phyloP scores from a whole-genome alignment of 2,888 invertebrate species.

The Congeria kusceri region DNA sequence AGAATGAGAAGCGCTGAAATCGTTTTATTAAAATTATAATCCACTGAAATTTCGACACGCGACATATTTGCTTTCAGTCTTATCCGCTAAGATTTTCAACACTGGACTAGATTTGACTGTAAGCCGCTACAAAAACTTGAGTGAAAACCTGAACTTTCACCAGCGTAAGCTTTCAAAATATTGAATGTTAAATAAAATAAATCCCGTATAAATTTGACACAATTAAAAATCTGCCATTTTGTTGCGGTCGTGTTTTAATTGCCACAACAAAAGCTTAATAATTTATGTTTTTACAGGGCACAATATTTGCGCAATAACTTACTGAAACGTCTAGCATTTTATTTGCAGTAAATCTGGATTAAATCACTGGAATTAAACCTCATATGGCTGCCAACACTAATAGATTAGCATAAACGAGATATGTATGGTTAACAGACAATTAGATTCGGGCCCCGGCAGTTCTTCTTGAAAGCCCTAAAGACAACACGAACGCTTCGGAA shows the following conservation, averaged over 20 bases:
- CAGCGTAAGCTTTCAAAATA: constrained; percentile 28
- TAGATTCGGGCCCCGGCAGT: not conserved
- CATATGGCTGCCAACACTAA: constrained; percentile 10
- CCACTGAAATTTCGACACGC: too few species aligned
- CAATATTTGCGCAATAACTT: constrained; percentile 29
- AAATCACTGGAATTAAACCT: constrained; percentile 37
- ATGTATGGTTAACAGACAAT: not conserved
- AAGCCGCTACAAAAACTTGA: too few species aligned
- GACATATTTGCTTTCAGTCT: too few species aligned
- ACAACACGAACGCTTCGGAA: not conserved
- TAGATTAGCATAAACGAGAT: not conserved
- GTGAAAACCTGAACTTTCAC: constrained; percentile 22
- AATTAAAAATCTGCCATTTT: not conserved
- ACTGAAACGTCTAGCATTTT: constrained; percentile 9
- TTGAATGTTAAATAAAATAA: constrained; percentile 47
- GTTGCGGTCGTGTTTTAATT: constrained; percentile 7
- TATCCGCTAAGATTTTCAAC: too few species aligned
- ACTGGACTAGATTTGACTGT: too few species aligned
- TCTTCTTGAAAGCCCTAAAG: not conserved
- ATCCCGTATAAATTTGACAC: constrained; percentile 25
- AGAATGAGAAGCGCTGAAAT: too few species aligned
- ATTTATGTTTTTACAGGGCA: constrained; percentile 42
- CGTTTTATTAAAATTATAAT: too few species aligned
- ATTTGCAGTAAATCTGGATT: constrained; percentile 24
- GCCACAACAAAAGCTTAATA: constrained; percentile 5